Evolutionary conservation across 2,888 invertebrate species (phyloP).

Genomic region (Himalopsyche anomala): DNA sequence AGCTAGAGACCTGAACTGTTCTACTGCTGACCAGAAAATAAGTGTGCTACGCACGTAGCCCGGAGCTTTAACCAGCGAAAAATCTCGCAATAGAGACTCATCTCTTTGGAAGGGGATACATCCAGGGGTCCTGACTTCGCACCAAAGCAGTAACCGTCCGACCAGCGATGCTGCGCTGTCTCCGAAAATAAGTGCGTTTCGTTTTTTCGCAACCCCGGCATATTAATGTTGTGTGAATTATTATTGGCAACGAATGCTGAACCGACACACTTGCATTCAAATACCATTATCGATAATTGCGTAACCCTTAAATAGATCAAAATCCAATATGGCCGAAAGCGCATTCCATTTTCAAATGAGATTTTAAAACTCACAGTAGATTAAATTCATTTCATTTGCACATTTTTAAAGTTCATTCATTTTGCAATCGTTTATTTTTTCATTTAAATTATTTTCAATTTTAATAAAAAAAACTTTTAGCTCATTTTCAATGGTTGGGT

Average conservation of each 20-base stretch:
- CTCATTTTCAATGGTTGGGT: slow-evolving; percentile 37
- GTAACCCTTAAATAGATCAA: slow-evolving; percentile 56
- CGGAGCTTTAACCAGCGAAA: slow-evolving; percentile 48
- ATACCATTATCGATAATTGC: slow-evolving; percentile 59
- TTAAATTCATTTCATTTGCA: not conserved
- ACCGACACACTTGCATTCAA: slow-evolving; percentile 50
- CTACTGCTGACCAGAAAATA: slow-evolving; percentile 45
- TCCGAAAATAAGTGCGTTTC: slow-evolving; percentile 77
- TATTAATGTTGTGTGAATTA: slow-evolving; percentile 47
- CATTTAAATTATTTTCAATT: not conserved
- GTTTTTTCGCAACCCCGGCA: slow-evolving; percentile 24
- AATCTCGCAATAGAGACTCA: slow-evolving; percentile 53
- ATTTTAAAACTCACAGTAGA: not conserved
- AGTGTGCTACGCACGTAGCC: slow-evolving; percentile 36
- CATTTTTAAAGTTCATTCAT: slow-evolving; percentile 14
- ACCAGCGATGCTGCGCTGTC: slow-evolving; percentile 79
- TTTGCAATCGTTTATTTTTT: slow-evolving; percentile 10
- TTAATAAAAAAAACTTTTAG: not conserved
- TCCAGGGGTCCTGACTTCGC: slow-evolving; percentile 46
- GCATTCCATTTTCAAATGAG: slow-evolving; percentile 48
- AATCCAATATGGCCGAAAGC: slow-evolving; percentile 55
- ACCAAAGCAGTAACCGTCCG: slow-evolving; percentile 75
- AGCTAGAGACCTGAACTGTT: slow-evolving; percentile 44
- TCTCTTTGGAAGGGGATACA: slow-evolving; percentile 54
- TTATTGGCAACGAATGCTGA: slow-evolving; percentile 51